phyloP scores from a whole-genome alignment of 2,888 invertebrate genomes.

The Hyles lineata region DNA sequence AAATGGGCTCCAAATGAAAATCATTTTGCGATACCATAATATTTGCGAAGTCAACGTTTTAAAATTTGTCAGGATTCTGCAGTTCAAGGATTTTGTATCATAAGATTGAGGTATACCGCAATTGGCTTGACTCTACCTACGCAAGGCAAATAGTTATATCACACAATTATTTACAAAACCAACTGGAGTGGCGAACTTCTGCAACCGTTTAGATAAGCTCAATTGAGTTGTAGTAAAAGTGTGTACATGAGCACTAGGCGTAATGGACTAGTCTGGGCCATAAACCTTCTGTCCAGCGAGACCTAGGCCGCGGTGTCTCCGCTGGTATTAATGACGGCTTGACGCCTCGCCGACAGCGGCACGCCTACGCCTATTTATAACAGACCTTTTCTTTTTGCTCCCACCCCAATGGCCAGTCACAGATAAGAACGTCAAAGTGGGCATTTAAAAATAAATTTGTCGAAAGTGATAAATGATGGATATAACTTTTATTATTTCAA shows the following conservation, averaged over 20 bases:
- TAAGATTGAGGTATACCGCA: too few species aligned
- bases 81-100: too few species aligned
- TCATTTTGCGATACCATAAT: too few species aligned
- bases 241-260: neutral
- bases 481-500: constrained; percentile 84
- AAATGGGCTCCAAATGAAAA: too few species aligned
- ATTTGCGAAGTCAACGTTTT: too few species aligned
- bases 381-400: constrained; percentile 65
- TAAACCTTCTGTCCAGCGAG: neutral
- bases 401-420: constrained; percentile 66
- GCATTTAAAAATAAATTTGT: constrained; percentile 85
- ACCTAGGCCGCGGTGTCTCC: neutral
- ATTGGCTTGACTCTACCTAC: too few species aligned
- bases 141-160: too few species aligned
- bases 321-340: constrained; percentile 54
- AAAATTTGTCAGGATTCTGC: too few species aligned
- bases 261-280: neutral
- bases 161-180: too few species aligned
- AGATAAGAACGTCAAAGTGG: constrained; percentile 78
- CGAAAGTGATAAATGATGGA: constrained; percentile 84
- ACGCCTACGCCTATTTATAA: constrained; percentile 75
- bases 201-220: too few species aligned
- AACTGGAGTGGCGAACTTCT: too few species aligned
- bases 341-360: constrained; percentile 68
- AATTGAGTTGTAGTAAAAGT: too few species aligned